These are phyloP conservation scores for Myotis brandtii DNA, from an alignment of 2,113 vertebrate species.

Conservation along the genomic window DNA sequence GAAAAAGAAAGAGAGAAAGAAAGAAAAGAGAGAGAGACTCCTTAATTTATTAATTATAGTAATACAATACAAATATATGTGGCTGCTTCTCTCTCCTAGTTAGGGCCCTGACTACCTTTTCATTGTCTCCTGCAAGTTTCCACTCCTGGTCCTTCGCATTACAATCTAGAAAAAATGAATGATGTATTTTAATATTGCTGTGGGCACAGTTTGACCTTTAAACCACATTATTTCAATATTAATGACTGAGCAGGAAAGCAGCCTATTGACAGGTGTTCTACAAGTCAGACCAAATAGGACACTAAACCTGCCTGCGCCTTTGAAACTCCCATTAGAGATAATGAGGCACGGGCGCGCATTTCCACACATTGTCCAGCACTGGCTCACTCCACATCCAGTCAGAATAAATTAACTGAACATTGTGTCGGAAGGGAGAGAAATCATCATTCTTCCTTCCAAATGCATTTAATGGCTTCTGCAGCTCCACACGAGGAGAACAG, in stretches of 20 bases:
- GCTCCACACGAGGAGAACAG: background rate
- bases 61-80: constrained; percentile 30
- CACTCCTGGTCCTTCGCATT: constrained; percentile 53
- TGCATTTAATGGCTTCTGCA: constrained; percentile 64
- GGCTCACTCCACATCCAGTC: constrained; percentile 72
- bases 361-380: constrained; percentile 70
- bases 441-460: constrained; percentile 65
- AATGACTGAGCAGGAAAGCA: constrained; percentile 83
- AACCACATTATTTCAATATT: constrained; percentile 87
- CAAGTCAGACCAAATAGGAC: constrained; percentile 85
- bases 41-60: constrained; percentile 35
- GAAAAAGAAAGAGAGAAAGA: too few relatives aligned
- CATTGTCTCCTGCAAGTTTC: constrained; percentile 35
- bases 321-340: constrained; percentile 87
- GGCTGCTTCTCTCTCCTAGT: background rate
- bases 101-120: constrained; percentile 28
- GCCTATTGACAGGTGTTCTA: constrained; percentile 87
- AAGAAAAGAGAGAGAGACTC: too few relatives aligned
- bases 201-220: constrained; percentile 86
- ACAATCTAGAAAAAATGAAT: constrained; percentile 79
- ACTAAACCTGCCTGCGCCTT: constrained; percentile 81
- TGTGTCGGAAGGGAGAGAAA: constrained; percentile 72
- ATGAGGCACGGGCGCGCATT: constrained; percentile 81
- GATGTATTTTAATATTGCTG: constrained; percentile 82
- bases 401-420: constrained; percentile 82